Conservation (phyloP, 2,888 invertebrate species). For the Drepanosiphum platanoidis region DNA sequence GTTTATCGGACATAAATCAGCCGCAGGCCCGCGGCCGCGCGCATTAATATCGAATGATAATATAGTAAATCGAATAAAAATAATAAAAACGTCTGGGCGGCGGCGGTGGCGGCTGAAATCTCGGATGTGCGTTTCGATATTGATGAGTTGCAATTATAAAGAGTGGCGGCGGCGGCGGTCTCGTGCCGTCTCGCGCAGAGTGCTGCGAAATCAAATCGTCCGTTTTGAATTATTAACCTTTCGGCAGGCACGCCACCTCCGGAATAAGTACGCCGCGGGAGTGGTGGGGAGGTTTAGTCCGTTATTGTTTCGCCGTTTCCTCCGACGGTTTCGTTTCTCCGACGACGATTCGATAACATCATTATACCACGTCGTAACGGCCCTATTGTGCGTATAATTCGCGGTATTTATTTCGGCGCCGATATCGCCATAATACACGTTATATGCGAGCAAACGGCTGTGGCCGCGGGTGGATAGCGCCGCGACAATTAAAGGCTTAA, state of each 20-base stretch:
- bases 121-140: background rate
- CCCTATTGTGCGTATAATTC: too few relatives aligned
- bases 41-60: slow-evolving; percentile 1
- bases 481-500: too few relatives aligned
- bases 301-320: background rate
- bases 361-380: too few relatives aligned
- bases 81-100: background rate
- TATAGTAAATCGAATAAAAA: background rate
- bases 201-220: background rate
- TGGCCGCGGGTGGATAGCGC: too few relatives aligned
- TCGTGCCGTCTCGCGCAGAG: background rate
- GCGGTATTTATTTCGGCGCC: too few relatives aligned
- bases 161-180: background rate
- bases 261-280: background rate
- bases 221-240: background rate
- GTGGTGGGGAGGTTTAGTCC: background rate
- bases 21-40: slow-evolving; percentile 31
- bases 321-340: too few relatives aligned
- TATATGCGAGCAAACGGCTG: too few relatives aligned
- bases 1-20: slow-evolving; percentile 24
- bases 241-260: background rate
- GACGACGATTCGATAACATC: background rate
- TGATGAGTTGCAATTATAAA: slow-evolving; percentile 25
- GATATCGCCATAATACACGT: too few relatives aligned
- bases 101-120: background rate